Evolutionary conservation across 1,140 invertebrate species (phyloP), one percentile per base, ranked within the genome.

Genomic region (Ips typographus): DNA sequence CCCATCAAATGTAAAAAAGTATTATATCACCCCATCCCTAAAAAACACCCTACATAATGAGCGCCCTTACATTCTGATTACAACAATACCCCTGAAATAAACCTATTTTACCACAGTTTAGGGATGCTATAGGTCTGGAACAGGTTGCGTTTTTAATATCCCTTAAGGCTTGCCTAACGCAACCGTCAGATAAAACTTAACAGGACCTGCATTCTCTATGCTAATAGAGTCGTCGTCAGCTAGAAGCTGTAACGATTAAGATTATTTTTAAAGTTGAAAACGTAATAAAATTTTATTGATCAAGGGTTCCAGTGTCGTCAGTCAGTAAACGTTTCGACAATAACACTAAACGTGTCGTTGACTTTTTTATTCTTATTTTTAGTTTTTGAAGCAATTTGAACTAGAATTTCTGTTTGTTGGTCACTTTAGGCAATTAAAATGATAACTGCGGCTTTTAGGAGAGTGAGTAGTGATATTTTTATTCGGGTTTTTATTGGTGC

Each of bases 51-150:
- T n/a, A 41, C 38, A 5, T 62, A 62, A 62, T 49, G 60, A 62
- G 60, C 57, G 42, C 38, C 60, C 44, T 22, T 37, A 62, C n/a
- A 62, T 49, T 62, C 60, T 62, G 60, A 62, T 62, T 62, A 62
- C 37, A 49, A 62, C 60, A 62, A 62, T 62, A 62, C 60, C 43
- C 44, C 60, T 47, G 6, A 62, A 62, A 62, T 62, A 62, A 47
- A 62, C 42, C 44, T 47, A 62, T 62, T 62, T 40, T 59, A 36
- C 56, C 56, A 59, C 56, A 59, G 40, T 22, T 22, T 22, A 22
- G 22, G 22, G 22, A 22, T 22, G 22, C 22, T 22, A 22, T 22
- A 22, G 22, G 22, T 22, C 22, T 22, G 22, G 22, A 22, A 22
- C 22, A 22, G 22, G 22, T 22, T 22, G 22, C 22, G 22, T 22